Evolutionary conservation across 2,888 invertebrate genomes (phyloP).

Genomic region (Drosophila mulleri): DNA sequence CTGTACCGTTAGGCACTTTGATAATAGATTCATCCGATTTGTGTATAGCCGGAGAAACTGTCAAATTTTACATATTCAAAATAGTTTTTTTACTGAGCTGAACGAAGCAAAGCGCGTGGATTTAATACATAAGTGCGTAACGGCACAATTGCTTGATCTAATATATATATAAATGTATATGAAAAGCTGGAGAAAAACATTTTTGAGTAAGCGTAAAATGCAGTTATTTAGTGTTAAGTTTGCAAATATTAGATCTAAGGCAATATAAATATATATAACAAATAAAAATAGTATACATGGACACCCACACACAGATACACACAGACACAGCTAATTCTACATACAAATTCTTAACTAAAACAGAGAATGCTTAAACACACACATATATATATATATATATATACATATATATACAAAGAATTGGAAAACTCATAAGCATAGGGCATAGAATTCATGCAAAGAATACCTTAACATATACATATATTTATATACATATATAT

Average conservation of each 20-base stretch:
- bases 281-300: conserved; percentile 31
- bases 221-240: conserved; percentile 80
- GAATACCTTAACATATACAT: conserved; percentile 41
- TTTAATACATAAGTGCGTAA: conserved; percentile 33
- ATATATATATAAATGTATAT: conserved; percentile 7
- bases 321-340: conserved; percentile 22
- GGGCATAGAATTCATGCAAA: conserved; percentile 25
- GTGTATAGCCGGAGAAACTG: conserved; percentile 15
- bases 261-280: conserved; percentile 54
- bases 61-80: conserved; percentile 31
- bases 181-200: conserved; percentile 26
- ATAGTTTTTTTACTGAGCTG: conserved; percentile 22
- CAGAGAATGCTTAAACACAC: conserved; percentile 33
- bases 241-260: conserved; percentile 75
- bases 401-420: conserved; percentile 13
- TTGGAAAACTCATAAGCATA: conserved; percentile 23
- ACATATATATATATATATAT: too few relatives aligned
- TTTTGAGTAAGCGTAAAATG: conserved; percentile 69
- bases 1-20: conserved; percentile 33
- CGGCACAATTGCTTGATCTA: conserved; percentile 18
- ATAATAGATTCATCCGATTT: conserved; percentile 23
- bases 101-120: conserved; percentile 25
- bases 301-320: conserved; percentile 6
- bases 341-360: conserved; percentile 44
- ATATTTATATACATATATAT: not conserved